These are phyloP conservation scores for Saxidomus purpurata DNA, from an alignment of 1,140 invertebrate species.

Conservation along the genomic window DNA sequence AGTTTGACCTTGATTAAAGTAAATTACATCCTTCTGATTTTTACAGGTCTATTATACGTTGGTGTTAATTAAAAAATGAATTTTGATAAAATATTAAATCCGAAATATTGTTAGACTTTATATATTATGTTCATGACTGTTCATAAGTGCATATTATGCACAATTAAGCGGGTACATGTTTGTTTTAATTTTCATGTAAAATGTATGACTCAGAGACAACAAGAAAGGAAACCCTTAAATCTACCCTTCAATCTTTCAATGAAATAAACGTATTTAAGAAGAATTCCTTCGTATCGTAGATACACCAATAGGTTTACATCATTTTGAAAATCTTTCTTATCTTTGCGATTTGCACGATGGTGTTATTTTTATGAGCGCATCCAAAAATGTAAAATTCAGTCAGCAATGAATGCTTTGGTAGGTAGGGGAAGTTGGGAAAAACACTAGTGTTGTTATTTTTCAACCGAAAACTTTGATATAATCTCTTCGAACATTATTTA, in stretches of 20 bases:
- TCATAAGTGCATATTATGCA: too few relatives aligned
- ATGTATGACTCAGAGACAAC: not conserved
- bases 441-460: too few relatives aligned
- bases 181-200: too few relatives aligned
- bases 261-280: constrained; percentile 7
- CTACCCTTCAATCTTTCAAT: not conserved
- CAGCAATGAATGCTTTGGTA: not conserved
- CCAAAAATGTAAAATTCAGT: not conserved
- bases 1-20: too few relatives aligned
- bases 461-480: not conserved
- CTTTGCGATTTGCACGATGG: not conserved
- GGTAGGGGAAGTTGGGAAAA: too few relatives aligned
- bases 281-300: constrained; percentile 14
- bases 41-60: too few relatives aligned
- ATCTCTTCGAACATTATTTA: not conserved
- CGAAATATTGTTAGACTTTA: too few relatives aligned
- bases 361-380: not conserved
- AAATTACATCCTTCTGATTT: too few relatives aligned
- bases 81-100: too few relatives aligned
- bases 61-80: too few relatives aligned
- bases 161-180: too few relatives aligned
- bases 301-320: constrained; percentile 5
- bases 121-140: too few relatives aligned
- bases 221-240: not conserved
- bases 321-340: constrained; percentile 39